Percentiles rank a stretch among this genome's conserved stretches.
These are phyloP conservation scores for Synaphobranchus kaupii DNA, from an alignment of 2,797 vertebrate species.

Conservation along the genomic window DNA sequence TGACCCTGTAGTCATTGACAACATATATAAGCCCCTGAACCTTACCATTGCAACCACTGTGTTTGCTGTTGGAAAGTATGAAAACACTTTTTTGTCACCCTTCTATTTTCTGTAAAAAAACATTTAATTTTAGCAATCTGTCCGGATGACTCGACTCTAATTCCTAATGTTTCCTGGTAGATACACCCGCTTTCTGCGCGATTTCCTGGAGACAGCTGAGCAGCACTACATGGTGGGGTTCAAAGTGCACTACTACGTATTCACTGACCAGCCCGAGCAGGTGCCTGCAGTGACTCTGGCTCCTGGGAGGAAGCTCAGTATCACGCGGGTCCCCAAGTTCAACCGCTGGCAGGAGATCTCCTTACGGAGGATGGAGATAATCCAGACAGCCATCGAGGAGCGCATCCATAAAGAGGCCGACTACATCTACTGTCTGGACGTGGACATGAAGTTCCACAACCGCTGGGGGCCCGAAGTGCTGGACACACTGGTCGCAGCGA, in stretches of 20 bases:
- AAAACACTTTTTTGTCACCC: neutral
- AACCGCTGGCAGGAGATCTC: conserved; percentile 65
- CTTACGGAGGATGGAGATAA: conserved; percentile 59
- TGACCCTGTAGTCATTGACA: conserved; percentile 43
- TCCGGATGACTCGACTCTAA: neutral
- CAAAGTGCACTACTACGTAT: conserved; percentile 23
- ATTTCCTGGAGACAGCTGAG: conserved; percentile 36
- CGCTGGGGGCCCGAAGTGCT: conserved; percentile 64
- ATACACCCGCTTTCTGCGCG: conserved; percentile 30
- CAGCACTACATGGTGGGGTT: conserved; percentile 37
- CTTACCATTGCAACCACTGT: conserved; percentile 8
- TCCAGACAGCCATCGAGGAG: conserved; percentile 54
- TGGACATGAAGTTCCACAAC: conserved; percentile 60
- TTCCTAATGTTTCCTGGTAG: neutral
- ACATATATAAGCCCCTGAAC: neutral
- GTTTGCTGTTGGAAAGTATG: conserved; percentile 4
- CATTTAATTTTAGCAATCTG: neutral
- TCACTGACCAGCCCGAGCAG: conserved; percentile 38
- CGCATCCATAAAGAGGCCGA: conserved; percentile 44
- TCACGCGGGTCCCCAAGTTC: conserved; percentile 29
- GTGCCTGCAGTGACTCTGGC: conserved; percentile 36
- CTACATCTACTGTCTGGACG: conserved; percentile 65
- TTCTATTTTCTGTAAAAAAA: neutral
- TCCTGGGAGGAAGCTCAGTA: neutral
- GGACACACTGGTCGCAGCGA: conserved; percentile 58